These are phyloP conservation scores for Chromis chromis DNA, from an alignment of 2,797 vertebrate species.

Conservation along the genomic window DNA sequence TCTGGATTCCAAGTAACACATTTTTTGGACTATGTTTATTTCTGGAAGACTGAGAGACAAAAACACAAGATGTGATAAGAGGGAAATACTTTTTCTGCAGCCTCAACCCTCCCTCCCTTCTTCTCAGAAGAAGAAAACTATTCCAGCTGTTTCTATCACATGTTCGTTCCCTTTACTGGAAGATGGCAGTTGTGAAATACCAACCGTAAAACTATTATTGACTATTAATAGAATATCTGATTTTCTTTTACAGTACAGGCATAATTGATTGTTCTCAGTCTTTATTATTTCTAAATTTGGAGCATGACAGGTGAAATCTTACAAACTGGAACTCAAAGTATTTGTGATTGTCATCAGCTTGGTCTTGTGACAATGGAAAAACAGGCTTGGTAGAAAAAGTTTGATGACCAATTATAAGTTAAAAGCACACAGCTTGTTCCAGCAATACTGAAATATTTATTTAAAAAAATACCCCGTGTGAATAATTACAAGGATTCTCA, in stretches of 20 bases:
- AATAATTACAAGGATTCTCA: constrained; percentile 32
- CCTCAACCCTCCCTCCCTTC: neutral
- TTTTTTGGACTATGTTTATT: too few species aligned
- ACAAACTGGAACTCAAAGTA: neutral
- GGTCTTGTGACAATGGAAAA: neutral
- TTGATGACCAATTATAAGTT: neutral
- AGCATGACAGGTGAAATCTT: neutral
- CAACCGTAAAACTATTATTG: too few species aligned
- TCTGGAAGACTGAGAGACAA: too few species aligned
- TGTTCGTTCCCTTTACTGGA: too few species aligned
- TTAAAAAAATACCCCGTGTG: neutral
- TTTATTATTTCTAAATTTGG: neutral
- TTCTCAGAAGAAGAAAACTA: neutral
- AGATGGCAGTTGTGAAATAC: too few species aligned
- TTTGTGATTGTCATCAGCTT: neutral
- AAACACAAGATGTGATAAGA: too few species aligned
- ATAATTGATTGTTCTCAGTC: neutral
- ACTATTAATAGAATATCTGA: neutral
- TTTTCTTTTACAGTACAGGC: too few species aligned
- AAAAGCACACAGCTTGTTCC: neutral
- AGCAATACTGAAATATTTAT: neutral
- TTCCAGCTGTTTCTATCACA: neutral
- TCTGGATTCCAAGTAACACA: too few species aligned
- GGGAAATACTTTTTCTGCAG: too few species aligned
- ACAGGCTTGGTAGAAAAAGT: neutral